phyloP scores from a whole-genome alignment of 2,113 vertebrate genomes.

The Hippopotamus amphibius region DNA sequence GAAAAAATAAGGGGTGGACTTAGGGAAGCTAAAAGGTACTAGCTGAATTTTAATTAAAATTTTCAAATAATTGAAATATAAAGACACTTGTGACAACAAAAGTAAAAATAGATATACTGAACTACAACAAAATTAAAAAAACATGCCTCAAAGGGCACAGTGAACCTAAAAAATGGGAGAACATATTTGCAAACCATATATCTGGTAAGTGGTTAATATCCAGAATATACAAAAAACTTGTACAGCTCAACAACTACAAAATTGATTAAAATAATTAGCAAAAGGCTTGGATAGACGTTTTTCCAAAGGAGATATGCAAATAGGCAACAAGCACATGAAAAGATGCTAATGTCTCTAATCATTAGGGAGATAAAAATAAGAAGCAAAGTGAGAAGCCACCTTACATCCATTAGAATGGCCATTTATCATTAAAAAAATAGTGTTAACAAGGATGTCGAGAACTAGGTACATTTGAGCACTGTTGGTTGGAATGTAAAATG shows the following conservation, averaged over 20 bases:
- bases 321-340: neutral
- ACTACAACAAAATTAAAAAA: neutral
- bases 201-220: neutral
- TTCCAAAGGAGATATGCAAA: neutral
- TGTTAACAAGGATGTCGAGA: neutral
- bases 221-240: neutral
- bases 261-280: neutral
- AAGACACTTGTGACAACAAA: neutral
- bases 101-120: neutral
- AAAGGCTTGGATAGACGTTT: neutral
- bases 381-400: neutral
- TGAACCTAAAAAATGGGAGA: neutral
- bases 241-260: neutral
- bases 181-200: neutral
- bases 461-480: neutral
- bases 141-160: neutral
- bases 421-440: neutral
- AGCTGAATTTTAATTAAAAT: neutral
- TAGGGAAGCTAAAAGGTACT: neutral
- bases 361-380: neutral
- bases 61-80: neutral
- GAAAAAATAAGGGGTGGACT: neutral
- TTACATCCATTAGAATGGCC: neutral
- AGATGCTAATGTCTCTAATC: too few species aligned
- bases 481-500: neutral